A percentile compares a stretch with the other conserved stretches of the same genome.
Conservation (phyloP, 2,113 vertebrate genomes). For the Porphyrio hochstetteri region DNA sequence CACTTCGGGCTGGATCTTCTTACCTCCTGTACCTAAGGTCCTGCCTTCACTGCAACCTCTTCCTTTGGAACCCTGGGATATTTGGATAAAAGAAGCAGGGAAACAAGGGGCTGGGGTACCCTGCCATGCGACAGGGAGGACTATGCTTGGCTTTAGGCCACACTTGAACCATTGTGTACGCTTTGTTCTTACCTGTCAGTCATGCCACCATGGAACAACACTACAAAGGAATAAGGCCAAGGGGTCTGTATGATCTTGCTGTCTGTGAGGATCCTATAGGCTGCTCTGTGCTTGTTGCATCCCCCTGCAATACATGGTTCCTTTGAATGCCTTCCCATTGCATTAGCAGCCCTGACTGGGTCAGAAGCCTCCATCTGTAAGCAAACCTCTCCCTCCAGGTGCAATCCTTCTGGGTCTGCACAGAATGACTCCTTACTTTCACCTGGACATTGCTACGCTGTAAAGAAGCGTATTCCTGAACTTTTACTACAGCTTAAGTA, state of each 20-base stretch:
- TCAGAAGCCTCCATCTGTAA: constrained; percentile 20
- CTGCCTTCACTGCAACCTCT: neutral
- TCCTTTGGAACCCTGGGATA: neutral
- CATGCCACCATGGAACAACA: neutral
- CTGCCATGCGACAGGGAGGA: neutral
- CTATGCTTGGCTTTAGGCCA: neutral
- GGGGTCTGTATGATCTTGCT: neutral
- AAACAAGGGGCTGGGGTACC: neutral
- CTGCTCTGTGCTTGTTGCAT: constrained; percentile 4
- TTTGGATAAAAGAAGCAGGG: neutral
- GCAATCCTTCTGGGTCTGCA: neutral
- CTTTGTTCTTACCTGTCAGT: neutral
- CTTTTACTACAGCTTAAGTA: neutral
- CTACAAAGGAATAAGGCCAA: constrained; percentile 9
- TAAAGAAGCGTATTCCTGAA: neutral
- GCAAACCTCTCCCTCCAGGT: constrained; percentile 11
- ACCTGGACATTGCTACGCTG: neutral
- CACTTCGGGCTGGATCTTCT: constrained; percentile 48
- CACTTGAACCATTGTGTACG: neutral
- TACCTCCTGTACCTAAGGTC: neutral
- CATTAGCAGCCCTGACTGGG: constrained; percentile 1
- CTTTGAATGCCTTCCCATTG: constrained; percentile 15
- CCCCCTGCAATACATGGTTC: neutral
- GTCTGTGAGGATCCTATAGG: constrained; percentile 3
- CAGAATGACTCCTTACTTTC: neutral